Evolutionary conservation across 1,140 invertebrate species (phyloP).

Genomic region (Calephelis nemesis): DNA sequence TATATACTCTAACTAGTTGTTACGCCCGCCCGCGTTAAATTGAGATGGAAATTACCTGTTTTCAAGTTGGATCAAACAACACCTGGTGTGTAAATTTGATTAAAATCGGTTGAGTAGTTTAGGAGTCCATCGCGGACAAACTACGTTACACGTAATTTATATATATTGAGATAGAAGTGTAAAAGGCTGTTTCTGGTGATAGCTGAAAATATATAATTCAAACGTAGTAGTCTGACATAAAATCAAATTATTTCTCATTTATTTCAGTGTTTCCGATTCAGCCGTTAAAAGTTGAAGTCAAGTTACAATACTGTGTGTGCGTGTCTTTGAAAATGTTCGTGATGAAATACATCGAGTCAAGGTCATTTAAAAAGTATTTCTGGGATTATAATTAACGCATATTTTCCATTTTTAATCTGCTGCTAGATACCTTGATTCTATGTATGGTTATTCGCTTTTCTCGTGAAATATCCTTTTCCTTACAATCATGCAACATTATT

Average conservation of each 20-base stretch:
- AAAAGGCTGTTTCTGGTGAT: too few relatives aligned
- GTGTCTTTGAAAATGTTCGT: constrained; percentile 22
- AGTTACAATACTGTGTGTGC: background rate
- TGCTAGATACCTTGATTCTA: background rate
- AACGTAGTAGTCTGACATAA: too few relatives aligned
- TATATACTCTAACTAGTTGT: too few relatives aligned
- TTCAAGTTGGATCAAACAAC: too few relatives aligned
- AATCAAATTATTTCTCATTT: constrained; percentile 2
- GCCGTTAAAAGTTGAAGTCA: background rate
- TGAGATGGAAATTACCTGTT: too few relatives aligned
- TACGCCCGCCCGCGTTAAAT: too few relatives aligned
- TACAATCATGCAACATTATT: background rate
- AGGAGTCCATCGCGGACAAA: too few relatives aligned
- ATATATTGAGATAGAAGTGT: too few relatives aligned
- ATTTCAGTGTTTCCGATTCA: background rate
- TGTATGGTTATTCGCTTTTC: background rate
- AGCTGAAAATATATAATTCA: too few relatives aligned
- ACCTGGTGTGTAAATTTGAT: too few relatives aligned
- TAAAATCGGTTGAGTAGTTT: too few relatives aligned
- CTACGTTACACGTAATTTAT: too few relatives aligned
- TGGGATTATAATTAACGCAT: background rate
- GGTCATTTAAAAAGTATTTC: background rate
- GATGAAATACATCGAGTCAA: constrained; percentile 19
- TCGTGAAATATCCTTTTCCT: background rate
- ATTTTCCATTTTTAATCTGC: background rate